phyloP scores from a whole-genome alignment of 1,140 invertebrate genomes.

The Drosophila orosa region DNA sequence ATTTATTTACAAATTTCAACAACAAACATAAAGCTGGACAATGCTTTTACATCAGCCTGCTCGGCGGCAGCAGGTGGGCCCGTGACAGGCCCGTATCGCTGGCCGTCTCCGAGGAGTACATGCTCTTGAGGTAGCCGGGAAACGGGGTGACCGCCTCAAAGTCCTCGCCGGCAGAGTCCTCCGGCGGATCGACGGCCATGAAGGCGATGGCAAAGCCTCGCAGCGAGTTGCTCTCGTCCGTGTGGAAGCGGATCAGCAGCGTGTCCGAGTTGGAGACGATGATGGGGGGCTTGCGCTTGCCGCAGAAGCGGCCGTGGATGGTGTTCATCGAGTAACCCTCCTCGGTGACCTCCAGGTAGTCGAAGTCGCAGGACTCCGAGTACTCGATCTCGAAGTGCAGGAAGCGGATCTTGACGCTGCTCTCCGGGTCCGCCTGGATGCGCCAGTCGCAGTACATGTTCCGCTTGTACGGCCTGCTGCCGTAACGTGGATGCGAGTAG shows the following conservation, averaged over 20 bases:
- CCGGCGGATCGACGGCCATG: constrained; percentile 88
- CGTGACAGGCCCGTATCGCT: constrained; percentile 4
- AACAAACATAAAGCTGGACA: constrained; percentile 42
- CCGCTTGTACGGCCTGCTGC: constrained; percentile 94
- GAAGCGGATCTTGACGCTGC: constrained; percentile 94
- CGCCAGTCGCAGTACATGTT: constrained; percentile 97
- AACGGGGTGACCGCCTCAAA: constrained; percentile 78
- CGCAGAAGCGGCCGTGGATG: constrained; percentile 79
- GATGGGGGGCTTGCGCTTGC: constrained; percentile 90
- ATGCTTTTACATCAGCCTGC: constrained; percentile 29
- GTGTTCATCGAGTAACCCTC: constrained; percentile 85
- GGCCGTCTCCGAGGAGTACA: constrained; percentile 66
- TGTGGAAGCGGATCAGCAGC: constrained; percentile 93
- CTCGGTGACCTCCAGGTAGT: constrained; percentile 91
- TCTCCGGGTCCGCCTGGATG: constrained; percentile 91
- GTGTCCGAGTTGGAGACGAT: constrained; percentile 94
- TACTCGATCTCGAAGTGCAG: constrained; percentile 96
- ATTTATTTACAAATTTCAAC: constrained; percentile 67
- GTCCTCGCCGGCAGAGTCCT: constrained; percentile 68
- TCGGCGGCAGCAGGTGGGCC: constrained; percentile 44
- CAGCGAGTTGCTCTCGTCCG: constrained; percentile 94
- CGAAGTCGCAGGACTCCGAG: constrained; percentile 94
- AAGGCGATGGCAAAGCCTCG: constrained; percentile 97
- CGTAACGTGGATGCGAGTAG: constrained; percentile 97
- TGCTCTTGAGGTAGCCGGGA: constrained; percentile 79